These are phyloP conservation scores for Phrynocephalus versicolor DNA, from an alignment of 2,113 vertebrate genomes.

Conservation along the genomic window DNA sequence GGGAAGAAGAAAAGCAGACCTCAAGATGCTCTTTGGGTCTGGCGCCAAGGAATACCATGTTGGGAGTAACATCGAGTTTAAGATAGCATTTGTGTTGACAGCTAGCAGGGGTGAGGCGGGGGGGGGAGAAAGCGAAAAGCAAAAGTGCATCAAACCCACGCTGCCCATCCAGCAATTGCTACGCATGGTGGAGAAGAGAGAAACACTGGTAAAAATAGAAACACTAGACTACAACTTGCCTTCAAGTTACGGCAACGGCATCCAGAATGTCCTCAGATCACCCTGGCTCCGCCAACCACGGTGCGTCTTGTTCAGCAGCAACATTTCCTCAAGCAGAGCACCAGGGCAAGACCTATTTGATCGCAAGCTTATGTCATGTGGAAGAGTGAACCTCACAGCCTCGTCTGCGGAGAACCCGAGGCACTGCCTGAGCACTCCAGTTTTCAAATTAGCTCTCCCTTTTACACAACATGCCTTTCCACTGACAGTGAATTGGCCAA, in stretches of 20 bases:
- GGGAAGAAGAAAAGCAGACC: background rate
- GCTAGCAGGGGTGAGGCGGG: no score
- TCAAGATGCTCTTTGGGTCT: no score
- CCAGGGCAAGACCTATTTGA: fast-evolving
- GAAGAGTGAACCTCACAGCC: conserved; percentile 34
- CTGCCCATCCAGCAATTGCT: conserved; percentile 3
- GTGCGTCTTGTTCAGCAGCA: conserved; percentile 48
- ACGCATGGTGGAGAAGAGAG: conserved; percentile 7
- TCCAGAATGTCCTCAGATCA: conserved; percentile 61
- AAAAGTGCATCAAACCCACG: background rate
- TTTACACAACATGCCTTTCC: fast-evolving
- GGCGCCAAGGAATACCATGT: no score
- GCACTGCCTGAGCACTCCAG: background rate
- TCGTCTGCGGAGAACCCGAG: fast-evolving
- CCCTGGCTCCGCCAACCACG: conserved; percentile 37
- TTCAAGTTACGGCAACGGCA: conserved; percentile 52
- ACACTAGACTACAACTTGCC: conserved; percentile 45
- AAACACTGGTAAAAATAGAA: conserved; percentile 59
- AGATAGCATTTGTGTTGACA: no score
- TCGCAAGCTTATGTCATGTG: background rate
- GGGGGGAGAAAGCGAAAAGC: background rate
- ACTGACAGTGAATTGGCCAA: background rate
- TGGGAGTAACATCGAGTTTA: no score
- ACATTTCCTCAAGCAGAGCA: conserved; percentile 25
- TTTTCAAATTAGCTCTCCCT: background rate